Base-by-base conservation (phyloP, 2,888 invertebrate genomes). In the Dolichomitus sp. region DNA sequence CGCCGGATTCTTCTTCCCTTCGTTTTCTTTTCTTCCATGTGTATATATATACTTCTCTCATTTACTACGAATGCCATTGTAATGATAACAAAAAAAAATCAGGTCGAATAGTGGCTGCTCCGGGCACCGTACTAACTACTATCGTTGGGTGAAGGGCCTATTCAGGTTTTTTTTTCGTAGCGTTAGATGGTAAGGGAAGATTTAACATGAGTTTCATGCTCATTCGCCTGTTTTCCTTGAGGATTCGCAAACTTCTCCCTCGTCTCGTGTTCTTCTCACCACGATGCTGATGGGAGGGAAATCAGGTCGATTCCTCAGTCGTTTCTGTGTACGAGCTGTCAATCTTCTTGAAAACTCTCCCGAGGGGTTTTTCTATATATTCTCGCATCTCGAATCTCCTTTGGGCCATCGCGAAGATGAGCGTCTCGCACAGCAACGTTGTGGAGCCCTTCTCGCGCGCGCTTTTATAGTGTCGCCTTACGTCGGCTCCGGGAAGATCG, bases 391-490 rank as follows among this genome's bases (percentile, higher is more conserved):
- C 50, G 66, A 61, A 48, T 52, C 45, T 66, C 42, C 30, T 76
- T 23, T 37, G 61, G 11, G 66, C 30, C 66, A 50, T 65, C 76
- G 66, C 45, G 45, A 52, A 63, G 48, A 50, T 45, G 66, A 74
- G 78, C 63, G 63, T 37, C 69, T 72, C 30, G 57, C 23, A 33
- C 30, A 23, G 33, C 52, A 74, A 45, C 23, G 48, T 30, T 17
- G 48, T 17, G 1, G 80, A 57, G 66, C 59, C 45, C 66, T 50
- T 27, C 23, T 23, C 52, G 27, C 66, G 37, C 42, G 77, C 57
- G 77, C 85, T 85, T 84, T 85, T 85, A 85, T 85, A 78, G 85
- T 84, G 82, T 85, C 85, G 73, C 78, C 81, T 85, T 85, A 84
- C 85, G 84, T 75, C 68, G 66, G 70, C 50, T 65, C 4, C 63